Percentiles rank a stretch among this genome's conserved stretches.
Evolutionary conservation across 2,888 invertebrate species (phyloP).

Genomic region (Drosophila tanythrix): DNA sequence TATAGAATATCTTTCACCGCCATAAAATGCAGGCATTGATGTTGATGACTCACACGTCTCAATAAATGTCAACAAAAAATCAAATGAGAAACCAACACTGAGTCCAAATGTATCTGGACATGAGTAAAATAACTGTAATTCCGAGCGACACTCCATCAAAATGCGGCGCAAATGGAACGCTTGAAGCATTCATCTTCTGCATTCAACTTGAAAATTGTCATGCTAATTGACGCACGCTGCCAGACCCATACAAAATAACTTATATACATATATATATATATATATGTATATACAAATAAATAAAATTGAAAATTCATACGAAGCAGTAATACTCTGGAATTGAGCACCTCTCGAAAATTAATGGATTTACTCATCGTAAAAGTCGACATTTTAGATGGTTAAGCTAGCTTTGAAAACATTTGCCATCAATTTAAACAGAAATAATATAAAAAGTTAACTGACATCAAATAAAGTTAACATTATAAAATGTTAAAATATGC

Average conservation of each 20-base stretch:
- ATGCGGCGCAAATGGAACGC: constrained; percentile 30
- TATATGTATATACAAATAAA: background rate
- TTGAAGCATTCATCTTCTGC: constrained; percentile 52
- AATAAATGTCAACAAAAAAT: constrained; percentile 21
- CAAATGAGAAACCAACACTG: background rate
- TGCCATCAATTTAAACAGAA: background rate
- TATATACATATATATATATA: background rate
- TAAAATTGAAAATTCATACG: background rate
- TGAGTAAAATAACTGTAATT: constrained; percentile 37
- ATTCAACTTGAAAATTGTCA: constrained; percentile 57
- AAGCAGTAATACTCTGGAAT: constrained; percentile 1
- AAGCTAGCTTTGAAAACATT: background rate
- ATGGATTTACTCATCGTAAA: background rate
- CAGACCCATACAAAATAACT: constrained; percentile 11
- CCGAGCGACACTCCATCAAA: constrained; percentile 43
- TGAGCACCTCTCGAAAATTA: background rate
- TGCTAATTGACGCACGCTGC: constrained; percentile 54
- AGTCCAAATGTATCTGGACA: constrained; percentile 3
- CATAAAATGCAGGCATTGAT: constrained; percentile 43
- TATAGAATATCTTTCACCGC: constrained; percentile 62
- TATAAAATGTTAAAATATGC: background rate
- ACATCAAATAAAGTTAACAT: background rate
- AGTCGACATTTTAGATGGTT: background rate
- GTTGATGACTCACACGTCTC: constrained; percentile 57
- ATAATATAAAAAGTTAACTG: background rate